Evolutionary conservation across 2,113 vertebrate genomes (phyloP).

Genomic region (Ardeotis arabs): DNA sequence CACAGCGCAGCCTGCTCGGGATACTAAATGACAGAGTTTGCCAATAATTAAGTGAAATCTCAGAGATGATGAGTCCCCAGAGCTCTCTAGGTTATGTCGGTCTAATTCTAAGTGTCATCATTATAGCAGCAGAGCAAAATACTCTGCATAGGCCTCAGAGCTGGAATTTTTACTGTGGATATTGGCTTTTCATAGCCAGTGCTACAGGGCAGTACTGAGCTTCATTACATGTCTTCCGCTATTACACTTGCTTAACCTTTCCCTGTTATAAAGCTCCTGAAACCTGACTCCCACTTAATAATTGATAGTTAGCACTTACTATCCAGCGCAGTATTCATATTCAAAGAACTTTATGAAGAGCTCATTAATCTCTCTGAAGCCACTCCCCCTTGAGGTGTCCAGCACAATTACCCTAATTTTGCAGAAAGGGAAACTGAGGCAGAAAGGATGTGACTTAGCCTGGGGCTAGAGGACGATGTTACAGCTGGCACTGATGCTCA

Average conservation of each 20-base stretch:
- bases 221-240: conserved; percentile 39
- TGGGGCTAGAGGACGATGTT: neutral
- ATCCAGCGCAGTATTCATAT: conserved; percentile 5
- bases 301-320: conserved; percentile 52
- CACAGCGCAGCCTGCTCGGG: conserved; percentile 59
- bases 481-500: neutral
- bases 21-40: conserved; percentile 74
- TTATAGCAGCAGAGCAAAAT: conserved; percentile 65
- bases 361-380: neutral
- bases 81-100: conserved; percentile 69
- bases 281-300: conserved; percentile 54
- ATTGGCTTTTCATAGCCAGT: conserved; percentile 32
- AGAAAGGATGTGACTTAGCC: neutral
- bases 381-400: neutral
- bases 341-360: conserved; percentile 32
- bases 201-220: conserved; percentile 22
- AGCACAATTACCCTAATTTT: neutral
- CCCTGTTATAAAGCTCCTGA: conserved; percentile 50
- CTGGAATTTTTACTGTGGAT: conserved; percentile 50
- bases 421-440: conserved; percentile 44
- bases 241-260: conserved; percentile 49
- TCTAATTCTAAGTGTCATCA: conserved; percentile 73
- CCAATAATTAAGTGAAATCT: conserved; percentile 75
- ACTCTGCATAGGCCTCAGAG: conserved; percentile 54
- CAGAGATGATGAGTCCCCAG: conserved; percentile 71